Conservation (phyloP, 2,888 invertebrate species). For the Pammene aurita region DNA sequence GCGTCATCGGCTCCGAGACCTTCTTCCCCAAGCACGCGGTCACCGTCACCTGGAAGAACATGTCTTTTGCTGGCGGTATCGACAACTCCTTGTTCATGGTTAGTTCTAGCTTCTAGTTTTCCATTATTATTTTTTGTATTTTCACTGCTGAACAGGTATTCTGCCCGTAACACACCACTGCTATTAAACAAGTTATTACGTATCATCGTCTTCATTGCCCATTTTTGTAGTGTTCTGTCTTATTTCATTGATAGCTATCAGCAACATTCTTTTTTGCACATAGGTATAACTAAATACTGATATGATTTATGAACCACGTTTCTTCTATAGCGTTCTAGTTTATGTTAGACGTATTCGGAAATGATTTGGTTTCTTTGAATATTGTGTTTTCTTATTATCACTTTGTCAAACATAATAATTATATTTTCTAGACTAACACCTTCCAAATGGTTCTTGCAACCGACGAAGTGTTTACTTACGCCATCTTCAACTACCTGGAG, state of each 20-base stretch:
- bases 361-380: no score
- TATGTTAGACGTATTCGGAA: no score
- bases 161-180: no score
- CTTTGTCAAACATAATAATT: no score
- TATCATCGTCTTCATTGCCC: no score
- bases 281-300: no score
- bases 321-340: not conserved
- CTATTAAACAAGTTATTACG: no score
- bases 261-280: no score
- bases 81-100: conserved; percentile 89
- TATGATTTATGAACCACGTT: not conserved
- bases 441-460: conserved; percentile 97
- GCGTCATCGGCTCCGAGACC: conserved; percentile 94
- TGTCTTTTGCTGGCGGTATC: conserved; percentile 95
- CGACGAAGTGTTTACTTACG: conserved; percentile 96
- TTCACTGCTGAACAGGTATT: no score
- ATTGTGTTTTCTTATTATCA: no score
- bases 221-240: no score
- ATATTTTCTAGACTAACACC: conserved; percentile 90
- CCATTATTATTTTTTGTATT: not conserved
- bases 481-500: conserved; percentile 96
- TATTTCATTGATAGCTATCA: no score
- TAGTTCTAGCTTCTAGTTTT: conserved; percentile 51
- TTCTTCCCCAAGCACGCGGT: conserved; percentile 96
- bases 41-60: conserved; percentile 97